phyloP scores from a whole-genome alignment of 2,113 vertebrate genomes.

The Heliornis fulica region DNA sequence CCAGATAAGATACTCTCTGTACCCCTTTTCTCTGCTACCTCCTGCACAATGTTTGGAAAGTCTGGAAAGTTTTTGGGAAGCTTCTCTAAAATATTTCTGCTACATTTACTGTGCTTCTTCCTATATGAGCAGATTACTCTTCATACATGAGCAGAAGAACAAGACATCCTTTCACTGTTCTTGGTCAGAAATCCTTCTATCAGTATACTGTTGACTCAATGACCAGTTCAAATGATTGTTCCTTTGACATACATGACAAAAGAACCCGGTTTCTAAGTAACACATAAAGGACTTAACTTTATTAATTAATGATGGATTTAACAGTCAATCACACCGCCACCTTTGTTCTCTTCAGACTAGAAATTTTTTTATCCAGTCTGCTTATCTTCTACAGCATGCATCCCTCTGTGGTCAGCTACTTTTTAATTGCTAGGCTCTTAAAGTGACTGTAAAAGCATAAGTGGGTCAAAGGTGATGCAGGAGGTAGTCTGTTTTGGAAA shows the following conservation, averaged over 20 bases:
- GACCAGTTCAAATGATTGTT: not conserved
- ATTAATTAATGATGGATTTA: not conserved
- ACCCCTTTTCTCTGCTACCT: not conserved
- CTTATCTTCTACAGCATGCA: not conserved
- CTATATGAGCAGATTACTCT: not conserved
- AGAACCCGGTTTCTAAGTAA: not conserved
- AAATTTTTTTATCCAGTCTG: not conserved
- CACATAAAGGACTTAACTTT: fast-evolving
- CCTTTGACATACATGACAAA: not conserved
- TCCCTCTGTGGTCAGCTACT: not conserved
- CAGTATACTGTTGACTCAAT: not conserved
- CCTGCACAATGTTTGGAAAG: not conserved
- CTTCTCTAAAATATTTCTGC: not conserved
- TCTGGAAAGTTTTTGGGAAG: too few species aligned
- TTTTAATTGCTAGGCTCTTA: not conserved
- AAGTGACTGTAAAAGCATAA: not conserved
- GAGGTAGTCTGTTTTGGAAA: not conserved
- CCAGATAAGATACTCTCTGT: not conserved
- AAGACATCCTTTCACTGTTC: not conserved
- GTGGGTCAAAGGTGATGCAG: not conserved
- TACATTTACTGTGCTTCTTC: not conserved
- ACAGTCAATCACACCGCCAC: fast-evolving
- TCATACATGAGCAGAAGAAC: not conserved
- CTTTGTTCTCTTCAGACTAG: not conserved
- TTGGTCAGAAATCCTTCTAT: not conserved